Conservation (phyloP, 2,888 invertebrate genomes). For the Caenorhabditis auriculariae region DNA sequence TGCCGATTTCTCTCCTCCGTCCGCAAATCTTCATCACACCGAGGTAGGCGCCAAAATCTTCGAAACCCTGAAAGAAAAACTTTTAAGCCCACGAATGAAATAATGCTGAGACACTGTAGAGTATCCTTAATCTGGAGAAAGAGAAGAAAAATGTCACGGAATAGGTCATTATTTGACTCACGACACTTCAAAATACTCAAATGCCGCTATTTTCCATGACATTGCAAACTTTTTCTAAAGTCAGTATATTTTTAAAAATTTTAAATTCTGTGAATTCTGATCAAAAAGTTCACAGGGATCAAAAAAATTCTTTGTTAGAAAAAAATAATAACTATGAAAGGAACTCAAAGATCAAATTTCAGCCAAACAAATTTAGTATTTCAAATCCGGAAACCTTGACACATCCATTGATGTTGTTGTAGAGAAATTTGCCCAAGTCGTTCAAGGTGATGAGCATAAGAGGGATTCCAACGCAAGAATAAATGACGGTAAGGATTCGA, state of each 20-base stretch:
- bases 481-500: slow-evolving; percentile 82
- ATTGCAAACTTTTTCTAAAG: too few species aligned
- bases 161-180: too few species aligned
- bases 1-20: slow-evolving; percentile 2
- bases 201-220: too few species aligned
- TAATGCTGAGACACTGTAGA: too few species aligned
- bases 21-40: slow-evolving; percentile 26
- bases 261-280: neutral
- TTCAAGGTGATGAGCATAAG: slow-evolving; percentile 89
- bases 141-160: too few species aligned
- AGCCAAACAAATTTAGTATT: neutral
- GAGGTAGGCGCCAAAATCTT: slow-evolving; percentile 27
- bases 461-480: slow-evolving; percentile 85
- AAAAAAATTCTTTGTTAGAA: neutral
- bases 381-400: slow-evolving; percentile 13
- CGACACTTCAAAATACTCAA: too few species aligned
- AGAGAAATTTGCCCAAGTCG: slow-evolving; percentile 76
- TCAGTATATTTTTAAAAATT: neutral
- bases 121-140: too few species aligned
- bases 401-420: slow-evolving; percentile 57
- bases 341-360: too few species aligned
- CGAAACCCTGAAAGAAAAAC: slow-evolving; percentile 8
- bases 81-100: too few species aligned
- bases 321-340: too few species aligned
- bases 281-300: neutral